Percentiles rank a stretch among this genome's conserved stretches.
These are phyloP conservation scores for Macrostomum lignano DNA, from an alignment of 1,140 invertebrate species.

Conservation along the genomic window DNA sequence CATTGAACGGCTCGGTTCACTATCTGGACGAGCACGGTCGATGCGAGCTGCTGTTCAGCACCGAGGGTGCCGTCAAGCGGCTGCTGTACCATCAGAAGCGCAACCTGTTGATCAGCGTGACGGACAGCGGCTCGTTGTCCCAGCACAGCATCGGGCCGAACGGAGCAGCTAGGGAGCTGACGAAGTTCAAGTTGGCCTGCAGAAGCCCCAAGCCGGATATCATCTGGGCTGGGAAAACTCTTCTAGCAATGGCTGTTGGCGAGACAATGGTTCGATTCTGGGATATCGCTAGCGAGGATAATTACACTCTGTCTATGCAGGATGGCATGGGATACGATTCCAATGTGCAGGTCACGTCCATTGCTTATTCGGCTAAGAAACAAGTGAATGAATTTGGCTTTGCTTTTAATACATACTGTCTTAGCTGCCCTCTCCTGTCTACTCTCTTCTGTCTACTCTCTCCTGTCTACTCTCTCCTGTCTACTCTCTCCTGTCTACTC, in stretches of 20 bases:
- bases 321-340: constrained; percentile 22
- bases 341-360: no score
- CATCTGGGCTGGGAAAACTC: constrained; percentile 40
- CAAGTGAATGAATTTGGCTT: no score
- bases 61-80: constrained; percentile 36
- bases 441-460: no score
- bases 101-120: constrained; percentile 44
- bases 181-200: constrained; percentile 49
- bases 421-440: no score
- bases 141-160: constrained; percentile 41
- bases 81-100: constrained; percentile 43
- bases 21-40: constrained; percentile 50
- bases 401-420: no score
- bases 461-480: no score
- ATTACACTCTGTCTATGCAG: constrained; percentile 43
- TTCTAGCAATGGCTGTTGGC: constrained; percentile 40
- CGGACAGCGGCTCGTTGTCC: constrained; percentile 42
- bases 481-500: no score
- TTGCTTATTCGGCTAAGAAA: no score
- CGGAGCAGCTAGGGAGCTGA: constrained; percentile 42
- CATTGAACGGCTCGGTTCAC: no score
- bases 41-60: constrained; percentile 47
- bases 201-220: constrained; percentile 35
- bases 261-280: constrained; percentile 37
- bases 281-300: constrained; percentile 70